Evolutionary conservation across 2,113 vertebrate genomes (phyloP).

Genomic region (Tragelaphus buxtoni): DNA sequence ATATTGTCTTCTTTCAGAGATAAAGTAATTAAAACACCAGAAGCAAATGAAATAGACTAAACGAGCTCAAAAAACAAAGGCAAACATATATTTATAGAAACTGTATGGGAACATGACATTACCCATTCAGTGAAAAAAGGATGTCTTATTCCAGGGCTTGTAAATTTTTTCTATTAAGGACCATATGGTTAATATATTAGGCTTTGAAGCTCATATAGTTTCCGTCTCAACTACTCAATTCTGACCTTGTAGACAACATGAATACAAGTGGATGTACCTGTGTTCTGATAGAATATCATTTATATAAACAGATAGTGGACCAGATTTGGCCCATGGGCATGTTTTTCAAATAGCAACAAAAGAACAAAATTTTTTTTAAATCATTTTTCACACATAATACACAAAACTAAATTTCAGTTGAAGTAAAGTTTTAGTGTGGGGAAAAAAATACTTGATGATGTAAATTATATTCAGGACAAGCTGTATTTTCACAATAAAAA

Average conservation of each 20-base stretch:
- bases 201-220: not conserved
- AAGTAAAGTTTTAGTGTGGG: not conserved
- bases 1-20: not conserved
- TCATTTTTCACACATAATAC: not conserved
- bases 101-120: not conserved
- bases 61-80: not conserved
- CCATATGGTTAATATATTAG: not conserved
- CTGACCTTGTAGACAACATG: not conserved
- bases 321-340: not conserved
- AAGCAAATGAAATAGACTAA: not conserved
- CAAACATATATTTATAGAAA: not conserved
- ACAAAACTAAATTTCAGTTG: conserved; percentile 7
- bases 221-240: not conserved
- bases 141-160: not conserved
- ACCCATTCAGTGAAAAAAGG: not conserved
- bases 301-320: not conserved
- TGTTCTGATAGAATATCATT: not conserved
- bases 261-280: not conserved
- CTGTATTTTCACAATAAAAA: not conserved
- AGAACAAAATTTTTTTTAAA: not conserved
- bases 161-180: not conserved
- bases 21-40: not conserved
- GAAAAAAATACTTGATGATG: not conserved
- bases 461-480: not conserved
- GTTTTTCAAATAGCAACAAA: not conserved